Conservation (phyloP, 1,140 invertebrate species). For the Ceratina japonica region DNA sequence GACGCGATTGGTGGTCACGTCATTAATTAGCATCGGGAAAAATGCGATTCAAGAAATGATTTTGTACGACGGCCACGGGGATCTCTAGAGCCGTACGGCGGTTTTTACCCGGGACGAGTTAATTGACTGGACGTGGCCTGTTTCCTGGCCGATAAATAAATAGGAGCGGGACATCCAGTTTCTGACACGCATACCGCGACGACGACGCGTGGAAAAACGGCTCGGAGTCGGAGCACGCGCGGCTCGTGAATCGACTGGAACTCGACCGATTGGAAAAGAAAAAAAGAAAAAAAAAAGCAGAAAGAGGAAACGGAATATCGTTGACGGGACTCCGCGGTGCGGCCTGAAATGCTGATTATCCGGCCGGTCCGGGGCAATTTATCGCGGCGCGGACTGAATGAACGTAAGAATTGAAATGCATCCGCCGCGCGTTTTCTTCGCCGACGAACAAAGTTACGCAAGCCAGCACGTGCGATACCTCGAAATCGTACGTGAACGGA, state of each 20-base stretch:
- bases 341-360: conserved; percentile 35
- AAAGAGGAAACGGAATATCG: conserved; percentile 14
- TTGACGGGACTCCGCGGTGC: conserved; percentile 28
- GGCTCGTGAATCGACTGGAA: neutral
- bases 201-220: conserved; percentile 11
- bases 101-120: conserved; percentile 51
- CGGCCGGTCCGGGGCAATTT: conserved; percentile 22
- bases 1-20: neutral
- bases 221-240: conserved; percentile 22
- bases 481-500: conserved; percentile 36
- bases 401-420: conserved; percentile 6
- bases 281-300: neutral
- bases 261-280: neutral
- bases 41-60: conserved; percentile 12
- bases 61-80: conserved; percentile 4
- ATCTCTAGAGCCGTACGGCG: neutral
- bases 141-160: conserved; percentile 38
- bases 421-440: neutral
- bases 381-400: conserved; percentile 25
- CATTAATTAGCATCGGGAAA: no score
- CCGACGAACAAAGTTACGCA: neutral
- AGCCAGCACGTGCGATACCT: conserved; percentile 18
- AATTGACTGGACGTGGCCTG: conserved; percentile 55
- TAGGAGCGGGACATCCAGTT: conserved; percentile 44
- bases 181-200: conserved; percentile 28